These are phyloP conservation scores for Calameuta idolon DNA, from an alignment of 2,888 invertebrate species.

Conservation along the genomic window DNA sequence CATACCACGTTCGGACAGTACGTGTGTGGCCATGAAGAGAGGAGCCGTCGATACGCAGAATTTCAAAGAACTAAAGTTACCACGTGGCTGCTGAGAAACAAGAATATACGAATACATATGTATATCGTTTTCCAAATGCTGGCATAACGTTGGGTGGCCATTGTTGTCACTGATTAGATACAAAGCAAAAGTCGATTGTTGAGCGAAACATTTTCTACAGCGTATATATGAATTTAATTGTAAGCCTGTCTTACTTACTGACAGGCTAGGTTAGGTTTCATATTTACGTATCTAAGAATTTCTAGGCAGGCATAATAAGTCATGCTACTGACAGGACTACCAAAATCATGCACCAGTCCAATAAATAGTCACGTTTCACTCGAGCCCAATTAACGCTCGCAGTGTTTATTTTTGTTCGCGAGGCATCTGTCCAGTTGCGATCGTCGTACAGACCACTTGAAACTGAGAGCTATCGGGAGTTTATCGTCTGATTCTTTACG, in stretches of 20 bases:
- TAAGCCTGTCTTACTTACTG: neutral
- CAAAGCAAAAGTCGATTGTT: too few species aligned
- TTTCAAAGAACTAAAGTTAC: neutral
- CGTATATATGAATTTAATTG: neutral
- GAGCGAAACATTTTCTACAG: too few species aligned
- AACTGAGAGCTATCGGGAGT: neutral
- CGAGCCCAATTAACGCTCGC: neutral
- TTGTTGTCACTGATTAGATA: neutral
- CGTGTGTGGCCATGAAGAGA: slow-evolving; percentile 31
- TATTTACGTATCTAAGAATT: neutral
- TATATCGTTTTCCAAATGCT: neutral
- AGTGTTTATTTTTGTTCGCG: neutral
- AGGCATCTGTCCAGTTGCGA: neutral
- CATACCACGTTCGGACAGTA: slow-evolving; percentile 34
- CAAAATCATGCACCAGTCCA: neutral
- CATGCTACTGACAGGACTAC: neutral
- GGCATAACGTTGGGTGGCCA: neutral
- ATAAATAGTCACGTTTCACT: neutral
- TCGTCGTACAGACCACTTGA: neutral
- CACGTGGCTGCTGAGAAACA: neutral
- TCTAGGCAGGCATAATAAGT: neutral
- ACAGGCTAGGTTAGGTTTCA: neutral
- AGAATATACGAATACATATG: neutral
- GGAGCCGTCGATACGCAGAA: slow-evolving; percentile 1
- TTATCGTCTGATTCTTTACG: neutral